These are phyloP conservation scores for Saguinus imperator DNA, from an alignment of 2,113 vertebrate genomes.

Conservation along the genomic window DNA sequence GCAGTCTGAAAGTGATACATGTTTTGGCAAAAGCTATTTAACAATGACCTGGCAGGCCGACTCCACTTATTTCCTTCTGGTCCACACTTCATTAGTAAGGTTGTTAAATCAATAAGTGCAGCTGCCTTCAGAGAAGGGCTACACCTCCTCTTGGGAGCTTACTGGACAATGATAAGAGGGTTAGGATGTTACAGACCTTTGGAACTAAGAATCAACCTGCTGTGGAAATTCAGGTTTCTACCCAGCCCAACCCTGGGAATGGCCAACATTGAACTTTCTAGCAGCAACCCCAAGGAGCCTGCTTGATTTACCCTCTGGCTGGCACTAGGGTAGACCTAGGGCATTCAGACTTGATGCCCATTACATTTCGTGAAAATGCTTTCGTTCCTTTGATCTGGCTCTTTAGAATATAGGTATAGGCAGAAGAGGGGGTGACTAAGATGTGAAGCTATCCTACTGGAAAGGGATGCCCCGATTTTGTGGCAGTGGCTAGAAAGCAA, in stretches of 20 bases:
- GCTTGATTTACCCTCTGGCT: neutral
- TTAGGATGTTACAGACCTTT: no score
- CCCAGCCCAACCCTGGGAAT: neutral
- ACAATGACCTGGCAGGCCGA: neutral
- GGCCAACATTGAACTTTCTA: neutral
- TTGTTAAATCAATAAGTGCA: neutral
- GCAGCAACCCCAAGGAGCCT: neutral
- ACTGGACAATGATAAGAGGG: neutral
- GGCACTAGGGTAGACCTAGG: neutral
- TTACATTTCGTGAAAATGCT: neutral
- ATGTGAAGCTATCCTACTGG: neutral
- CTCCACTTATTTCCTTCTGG: neutral
- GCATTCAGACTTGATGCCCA: neutral
- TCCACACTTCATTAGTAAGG: neutral
- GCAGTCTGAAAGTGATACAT: neutral
- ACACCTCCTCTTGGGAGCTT: neutral
- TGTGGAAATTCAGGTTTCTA: neutral
- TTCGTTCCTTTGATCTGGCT: neutral
- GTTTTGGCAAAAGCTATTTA: neutral
- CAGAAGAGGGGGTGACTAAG: neutral
- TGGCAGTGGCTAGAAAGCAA: neutral
- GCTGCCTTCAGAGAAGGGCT: neutral
- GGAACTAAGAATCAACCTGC: neutral
- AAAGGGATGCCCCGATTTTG: no score
- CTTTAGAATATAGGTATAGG: neutral